Evolutionary conservation across 2,797 vertebrate genomes (phyloP), one percentile per base, ranked within the genome.

Genomic region (Gallinago nigripennis): DNA sequence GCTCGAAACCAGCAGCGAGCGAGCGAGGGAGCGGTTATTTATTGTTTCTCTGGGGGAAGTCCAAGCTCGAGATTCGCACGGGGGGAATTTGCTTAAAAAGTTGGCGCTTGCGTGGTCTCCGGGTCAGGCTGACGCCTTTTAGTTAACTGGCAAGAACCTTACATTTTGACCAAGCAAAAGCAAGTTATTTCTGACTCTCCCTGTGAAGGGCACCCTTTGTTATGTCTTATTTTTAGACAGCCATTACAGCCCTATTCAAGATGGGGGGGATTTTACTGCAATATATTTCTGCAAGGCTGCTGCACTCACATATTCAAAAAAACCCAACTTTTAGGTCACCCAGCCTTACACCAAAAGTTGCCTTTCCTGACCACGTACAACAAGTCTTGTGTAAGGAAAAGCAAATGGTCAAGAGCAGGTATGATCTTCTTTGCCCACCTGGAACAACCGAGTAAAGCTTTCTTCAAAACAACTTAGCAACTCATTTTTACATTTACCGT

Each of bases 191-290:
- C 41, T 81, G 66, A 17, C 33, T 82, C 16, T 60, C 12, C 8
- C 17, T 33, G 37, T 2, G 0, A 87, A 86, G 72, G 79, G 80
- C 82, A 73, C 45, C 28, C 69, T 88, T 95, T 94, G 85, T 82
- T 86, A 50, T 1, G 17, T 71, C 50, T 73, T 95, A 82, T 94
- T 96, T 96, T 95, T 94, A 94, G 91, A 85, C 78, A 77, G 68
- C 35, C 61, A 61, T 41, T 86, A 66, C 57, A 64, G 73, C 54
- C 43, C 2, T 31, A 24, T 48, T 78, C 7, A 2, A 89, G 69
- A 73, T 60, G 20, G 21, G 64, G 31, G 63, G 14, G 56, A 46
- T 85, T 92, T 76, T 45, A 18, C 64, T 64, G 64, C n/a, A 78
- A 6, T 27, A 35, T 10, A 9, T 50, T 76, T 72, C 63, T 64